These are phyloP conservation scores for Panagrolaimus sp. DNA, from an alignment of 1,140 invertebrate species.

Conservation along the genomic window DNA sequence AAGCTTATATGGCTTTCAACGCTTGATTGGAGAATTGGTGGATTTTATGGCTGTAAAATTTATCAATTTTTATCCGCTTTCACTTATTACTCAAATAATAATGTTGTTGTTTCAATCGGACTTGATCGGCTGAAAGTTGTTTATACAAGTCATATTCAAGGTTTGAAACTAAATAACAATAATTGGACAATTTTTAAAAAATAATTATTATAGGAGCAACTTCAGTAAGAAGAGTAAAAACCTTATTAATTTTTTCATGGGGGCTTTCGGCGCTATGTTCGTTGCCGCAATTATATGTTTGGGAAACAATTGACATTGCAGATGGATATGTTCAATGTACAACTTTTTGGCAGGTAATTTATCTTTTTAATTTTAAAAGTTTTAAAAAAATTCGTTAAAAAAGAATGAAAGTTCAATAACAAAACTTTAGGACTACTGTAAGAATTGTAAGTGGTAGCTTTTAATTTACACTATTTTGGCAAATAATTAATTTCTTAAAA, in stretches of 20 bases:
- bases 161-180: constrained; percentile 9
- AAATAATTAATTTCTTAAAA: constrained; percentile 18
- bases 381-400: constrained; percentile 2
- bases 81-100: constrained; percentile 50
- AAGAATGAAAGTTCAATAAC: too few species aligned
- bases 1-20: constrained; percentile 48
- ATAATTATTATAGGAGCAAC: constrained; percentile 24
- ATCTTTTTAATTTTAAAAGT: neutral
- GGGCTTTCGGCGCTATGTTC: constrained; percentile 42
- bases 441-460: constrained; percentile 19
- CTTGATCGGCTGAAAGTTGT: constrained; percentile 49
- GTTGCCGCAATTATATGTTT: constrained; percentile 46
- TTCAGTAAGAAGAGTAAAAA: constrained; percentile 39
- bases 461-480: constrained; percentile 51
- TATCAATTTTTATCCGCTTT: constrained; percentile 54
- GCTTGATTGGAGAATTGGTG: constrained; percentile 48
- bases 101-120: constrained; percentile 50
- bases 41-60: constrained; percentile 36
- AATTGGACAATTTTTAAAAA: too few species aligned
- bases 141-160: constrained; percentile 47
- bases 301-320: constrained; percentile 38
- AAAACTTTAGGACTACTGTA: too few species aligned
- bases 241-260: constrained; percentile 38
- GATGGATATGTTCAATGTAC: constrained; percentile 42
- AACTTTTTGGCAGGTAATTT: constrained; percentile 43